A percentile compares a stretch with the other conserved stretches of the same genome.
Conservation (phyloP, 2,888 invertebrate species). For the Iphiclides podalirius region DNA sequence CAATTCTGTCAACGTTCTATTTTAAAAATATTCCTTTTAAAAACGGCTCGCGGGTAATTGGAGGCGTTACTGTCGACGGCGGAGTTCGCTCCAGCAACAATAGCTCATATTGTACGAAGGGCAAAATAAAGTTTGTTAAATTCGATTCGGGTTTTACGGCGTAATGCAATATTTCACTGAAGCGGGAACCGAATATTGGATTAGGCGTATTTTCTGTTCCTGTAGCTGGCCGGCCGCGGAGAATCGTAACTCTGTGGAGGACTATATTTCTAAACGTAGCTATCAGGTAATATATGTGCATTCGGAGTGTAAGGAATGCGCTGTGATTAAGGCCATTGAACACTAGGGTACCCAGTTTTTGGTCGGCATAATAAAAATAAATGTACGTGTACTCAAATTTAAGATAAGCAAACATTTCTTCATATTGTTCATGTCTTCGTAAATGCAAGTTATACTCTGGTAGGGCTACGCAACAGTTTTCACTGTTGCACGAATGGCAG, state of each 20-base stretch:
- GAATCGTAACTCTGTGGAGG: constrained; percentile 19
- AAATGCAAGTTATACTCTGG: too few relatives aligned
- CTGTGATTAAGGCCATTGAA: constrained; percentile 33
- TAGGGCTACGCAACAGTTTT: too few relatives aligned
- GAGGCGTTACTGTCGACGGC: too few relatives aligned
- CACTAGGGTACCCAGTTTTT: neutral
- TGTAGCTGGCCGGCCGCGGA: constrained; percentile 1
- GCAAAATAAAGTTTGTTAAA: constrained; percentile 2
- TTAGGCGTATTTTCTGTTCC: constrained; percentile 18
- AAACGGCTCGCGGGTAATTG: too few relatives aligned
- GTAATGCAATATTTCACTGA: constrained; percentile 13
- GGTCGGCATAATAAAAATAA: too few relatives aligned
- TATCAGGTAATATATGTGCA: constrained; percentile 37
- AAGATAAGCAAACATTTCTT: too few relatives aligned
- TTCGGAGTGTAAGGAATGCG: constrained; percentile 37
- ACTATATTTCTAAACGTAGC: constrained; percentile 24
- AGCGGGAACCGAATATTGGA: constrained; percentile 12
- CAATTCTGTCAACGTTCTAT: neutral
- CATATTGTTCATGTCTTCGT: too few relatives aligned
- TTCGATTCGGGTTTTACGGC: constrained; percentile 9
- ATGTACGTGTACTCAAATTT: too few relatives aligned
- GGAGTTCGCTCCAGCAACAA: too few relatives aligned
- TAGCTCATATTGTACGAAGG: too few relatives aligned
- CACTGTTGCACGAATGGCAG: too few relatives aligned
- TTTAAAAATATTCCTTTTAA: too few relatives aligned